Evolutionary conservation across 2,113 vertebrate species (phyloP), one percentile per base, ranked within the genome.

Genomic region (Otis tarda): DNA sequence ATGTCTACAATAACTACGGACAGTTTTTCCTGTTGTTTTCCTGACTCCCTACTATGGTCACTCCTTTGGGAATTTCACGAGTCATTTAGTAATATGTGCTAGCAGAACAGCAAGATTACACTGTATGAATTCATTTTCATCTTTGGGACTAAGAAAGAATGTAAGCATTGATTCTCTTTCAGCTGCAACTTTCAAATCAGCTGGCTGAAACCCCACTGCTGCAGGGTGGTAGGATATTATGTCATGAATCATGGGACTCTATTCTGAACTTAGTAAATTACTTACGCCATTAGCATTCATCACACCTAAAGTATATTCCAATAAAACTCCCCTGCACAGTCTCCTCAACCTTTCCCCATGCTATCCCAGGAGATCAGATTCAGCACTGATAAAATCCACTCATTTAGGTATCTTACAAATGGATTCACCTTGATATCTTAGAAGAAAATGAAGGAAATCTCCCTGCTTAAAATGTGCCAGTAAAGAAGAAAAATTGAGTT

Each of bases 21-120:
- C 39, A 60, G 56, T 25, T 96, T 88, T 96, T 95, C 57, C 82
- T 78, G 59, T 68, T 80, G 68, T 86, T 83, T 95, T 83, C 49
- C 63, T 68, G 73, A 81, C 23, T 89, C 4, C 56, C 7, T 43
- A 64, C 45, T 69, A 64, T 0, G 8, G 61, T 87, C 35, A 76
- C n/a, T 84, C 76, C 61, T 82, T 37, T 35, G 74, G 69, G 80
- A 95, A 78, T 91, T 92, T 35, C 30, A 87, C 25, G 57, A 95
- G 14, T 92, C 70, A 94, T 56, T 93, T 75, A 69, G 83, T 20
- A 82, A 64, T 37, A 20, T 68, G 10, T 75, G 33, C 33, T 82
- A 89, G 60, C 50, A 83, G 52, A 92, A 81, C 23, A 73, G 39
- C 31, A 14, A 7, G 80, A 55, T 57, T 77, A 79, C 18, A 64